Evolutionary conservation across 2,888 invertebrate genomes (phyloP).

Genomic region (Peribatodes rhomboidaria): DNA sequence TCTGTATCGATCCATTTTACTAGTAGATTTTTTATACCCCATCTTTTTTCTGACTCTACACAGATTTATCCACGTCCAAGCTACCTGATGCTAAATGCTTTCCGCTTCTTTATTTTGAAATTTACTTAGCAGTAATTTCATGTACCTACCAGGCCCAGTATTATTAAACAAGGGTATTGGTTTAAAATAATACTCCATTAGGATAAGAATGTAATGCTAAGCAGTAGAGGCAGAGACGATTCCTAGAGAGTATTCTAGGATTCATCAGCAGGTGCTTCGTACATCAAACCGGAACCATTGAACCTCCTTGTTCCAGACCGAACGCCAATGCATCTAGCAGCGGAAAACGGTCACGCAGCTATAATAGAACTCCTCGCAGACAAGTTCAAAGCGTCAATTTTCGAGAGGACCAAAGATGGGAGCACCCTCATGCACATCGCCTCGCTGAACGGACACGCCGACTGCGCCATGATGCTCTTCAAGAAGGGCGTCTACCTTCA

Average conservation of each 20-base stretch:
- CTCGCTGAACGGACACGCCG: slow-evolving; percentile 98
- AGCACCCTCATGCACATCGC: slow-evolving; percentile 99
- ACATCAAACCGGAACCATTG: neutral
- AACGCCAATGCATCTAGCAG: slow-evolving; percentile 98
- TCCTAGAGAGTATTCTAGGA: no score
- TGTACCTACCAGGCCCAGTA: no score
- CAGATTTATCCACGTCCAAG: neutral
- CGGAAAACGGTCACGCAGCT: slow-evolving; percentile 98
- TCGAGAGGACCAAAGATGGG: slow-evolving; percentile 98
- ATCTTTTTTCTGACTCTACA: neutral
- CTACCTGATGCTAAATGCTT: no score
- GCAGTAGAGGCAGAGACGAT: no score
- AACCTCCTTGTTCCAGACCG: slow-evolving; percentile 88
- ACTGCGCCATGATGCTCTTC: slow-evolving; percentile 99
- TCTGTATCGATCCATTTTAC: neutral
- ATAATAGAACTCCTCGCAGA: slow-evolving; percentile 98
- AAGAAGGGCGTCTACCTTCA: slow-evolving; percentile 99
- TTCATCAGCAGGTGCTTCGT: neutral
- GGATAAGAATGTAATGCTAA: no score
- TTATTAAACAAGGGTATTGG: no score
- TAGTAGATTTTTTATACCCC: neutral
- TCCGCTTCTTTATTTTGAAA: no score
- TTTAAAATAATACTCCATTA: no score
- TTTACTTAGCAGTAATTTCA: no score
- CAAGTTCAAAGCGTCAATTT: slow-evolving; percentile 98